phyloP scores from a whole-genome alignment of 2,797 vertebrate genomes.

The Rhinophrynus dorsalis region DNA sequence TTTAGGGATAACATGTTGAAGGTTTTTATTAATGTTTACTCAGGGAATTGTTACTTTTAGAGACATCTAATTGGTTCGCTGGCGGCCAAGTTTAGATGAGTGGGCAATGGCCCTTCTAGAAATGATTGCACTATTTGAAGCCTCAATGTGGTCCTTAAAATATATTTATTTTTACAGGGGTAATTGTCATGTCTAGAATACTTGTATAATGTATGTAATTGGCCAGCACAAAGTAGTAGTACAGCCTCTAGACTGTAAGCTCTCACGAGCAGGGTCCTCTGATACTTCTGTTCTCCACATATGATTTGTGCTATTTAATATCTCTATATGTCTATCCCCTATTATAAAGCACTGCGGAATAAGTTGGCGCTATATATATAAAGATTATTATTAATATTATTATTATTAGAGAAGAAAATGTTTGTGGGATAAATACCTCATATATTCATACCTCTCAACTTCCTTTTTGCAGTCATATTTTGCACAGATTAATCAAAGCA shows the following conservation, averaged over 20 bases:
- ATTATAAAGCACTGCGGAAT: too few relatives aligned
- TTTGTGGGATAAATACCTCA: constrained; percentile 8
- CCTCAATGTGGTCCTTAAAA: neutral
- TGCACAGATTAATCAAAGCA: neutral
- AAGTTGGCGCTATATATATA: too few relatives aligned
- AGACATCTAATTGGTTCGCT: neutral
- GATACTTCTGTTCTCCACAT: too few relatives aligned
- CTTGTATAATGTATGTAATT: neutral
- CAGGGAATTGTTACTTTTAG: neutral
- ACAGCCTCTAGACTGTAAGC: too few relatives aligned
- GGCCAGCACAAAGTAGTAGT: neutral
- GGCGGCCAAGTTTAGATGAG: constrained; percentile 1
- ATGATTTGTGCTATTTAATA: too few relatives aligned
- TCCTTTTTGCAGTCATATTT: neutral
- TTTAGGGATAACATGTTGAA: too few relatives aligned
- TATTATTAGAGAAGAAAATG: neutral
- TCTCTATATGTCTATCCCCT: too few relatives aligned
- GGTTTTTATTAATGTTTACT: too few relatives aligned
- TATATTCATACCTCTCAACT: neutral
- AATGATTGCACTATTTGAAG: neutral
- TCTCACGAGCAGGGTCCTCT: too few relatives aligned
- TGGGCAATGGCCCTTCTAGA: neutral
- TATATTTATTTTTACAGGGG: neutral
- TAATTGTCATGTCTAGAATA: neutral
- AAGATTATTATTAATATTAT: too few relatives aligned